Evolutionary conservation across 2,888 invertebrate species (phyloP).

Genomic region (Carabus problematicus): DNA sequence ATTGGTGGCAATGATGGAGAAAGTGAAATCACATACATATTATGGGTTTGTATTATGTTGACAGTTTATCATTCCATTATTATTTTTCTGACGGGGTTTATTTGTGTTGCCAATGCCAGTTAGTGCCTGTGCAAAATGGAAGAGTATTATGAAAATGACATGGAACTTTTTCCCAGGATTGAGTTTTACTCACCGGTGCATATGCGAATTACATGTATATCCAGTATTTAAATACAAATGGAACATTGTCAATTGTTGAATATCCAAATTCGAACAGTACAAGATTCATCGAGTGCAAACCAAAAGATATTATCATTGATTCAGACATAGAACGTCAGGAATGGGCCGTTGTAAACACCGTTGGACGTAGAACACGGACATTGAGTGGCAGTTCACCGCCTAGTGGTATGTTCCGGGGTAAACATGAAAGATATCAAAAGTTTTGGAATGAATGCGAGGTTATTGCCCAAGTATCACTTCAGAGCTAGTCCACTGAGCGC

Average conservation of each 20-base stretch:
- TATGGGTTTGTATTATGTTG: conserved; percentile 14
- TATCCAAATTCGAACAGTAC: conserved; percentile 61
- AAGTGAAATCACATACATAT: conserved; percentile 35
- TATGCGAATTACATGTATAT: conserved; percentile 68
- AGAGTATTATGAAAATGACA: conserved; percentile 51
- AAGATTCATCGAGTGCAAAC: conserved; percentile 78
- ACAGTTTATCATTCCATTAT: conserved; percentile 20
- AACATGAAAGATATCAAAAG: conserved; percentile 71
- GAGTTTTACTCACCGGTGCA: conserved; percentile 75
- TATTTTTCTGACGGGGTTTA: not conserved
- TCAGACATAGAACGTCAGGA: conserved; percentile 81
- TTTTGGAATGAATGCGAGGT: conserved; percentile 76
- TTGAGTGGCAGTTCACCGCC: conserved; percentile 63
- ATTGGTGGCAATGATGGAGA: conserved; percentile 15
- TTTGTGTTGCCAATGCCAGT: no score
- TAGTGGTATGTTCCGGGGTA: conserved; percentile 59
- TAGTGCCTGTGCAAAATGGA: conserved; percentile 47
- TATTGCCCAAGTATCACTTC: conserved; percentile 69
- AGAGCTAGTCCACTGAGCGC: conserved; percentile 75
- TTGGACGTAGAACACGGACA: conserved; percentile 69
- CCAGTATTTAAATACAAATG: conserved; percentile 70
- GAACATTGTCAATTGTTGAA: conserved; percentile 73
- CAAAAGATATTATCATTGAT: conserved; percentile 79
- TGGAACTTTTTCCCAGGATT: conserved; percentile 80
- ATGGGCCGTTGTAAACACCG: conserved; percentile 84